Conservation (phyloP, 2,113 vertebrate species). For the Saguinus midas region DNA sequence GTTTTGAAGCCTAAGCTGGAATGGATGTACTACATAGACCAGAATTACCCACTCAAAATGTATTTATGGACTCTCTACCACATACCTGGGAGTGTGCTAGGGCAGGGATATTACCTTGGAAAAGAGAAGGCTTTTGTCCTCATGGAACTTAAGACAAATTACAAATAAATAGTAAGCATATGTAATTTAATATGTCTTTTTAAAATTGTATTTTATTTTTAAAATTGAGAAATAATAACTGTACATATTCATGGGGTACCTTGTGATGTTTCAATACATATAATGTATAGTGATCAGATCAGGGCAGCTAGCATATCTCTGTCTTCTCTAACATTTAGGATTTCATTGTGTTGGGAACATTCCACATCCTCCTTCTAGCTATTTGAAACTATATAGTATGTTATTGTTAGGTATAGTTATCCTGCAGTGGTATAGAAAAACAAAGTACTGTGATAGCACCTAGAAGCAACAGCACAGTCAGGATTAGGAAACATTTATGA, state of each 20-base stretch:
- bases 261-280: too few relatives aligned
- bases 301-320: too few relatives aligned
- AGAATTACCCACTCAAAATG: neutral
- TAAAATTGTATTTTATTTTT: too few relatives aligned
- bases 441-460: neutral
- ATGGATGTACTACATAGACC: neutral
- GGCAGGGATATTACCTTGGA: neutral
- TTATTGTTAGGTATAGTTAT: too few relatives aligned
- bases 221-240: too few relatives aligned
- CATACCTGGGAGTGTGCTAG: neutral
- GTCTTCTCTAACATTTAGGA: too few relatives aligned
- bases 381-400: too few relatives aligned
- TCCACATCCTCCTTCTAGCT: too few relatives aligned
- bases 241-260: too few relatives aligned
- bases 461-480: neutral
- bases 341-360: too few relatives aligned
- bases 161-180: neutral
- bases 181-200: too few relatives aligned
- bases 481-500: neutral
- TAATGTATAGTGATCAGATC: too few relatives aligned
- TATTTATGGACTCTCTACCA: neutral
- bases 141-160: neutral
- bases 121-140: neutral
- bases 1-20: neutral
- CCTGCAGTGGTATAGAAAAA: neutral